Conservation (phyloP, 2,888 invertebrate genomes). For the Cryptocephalus moraei region DNA sequence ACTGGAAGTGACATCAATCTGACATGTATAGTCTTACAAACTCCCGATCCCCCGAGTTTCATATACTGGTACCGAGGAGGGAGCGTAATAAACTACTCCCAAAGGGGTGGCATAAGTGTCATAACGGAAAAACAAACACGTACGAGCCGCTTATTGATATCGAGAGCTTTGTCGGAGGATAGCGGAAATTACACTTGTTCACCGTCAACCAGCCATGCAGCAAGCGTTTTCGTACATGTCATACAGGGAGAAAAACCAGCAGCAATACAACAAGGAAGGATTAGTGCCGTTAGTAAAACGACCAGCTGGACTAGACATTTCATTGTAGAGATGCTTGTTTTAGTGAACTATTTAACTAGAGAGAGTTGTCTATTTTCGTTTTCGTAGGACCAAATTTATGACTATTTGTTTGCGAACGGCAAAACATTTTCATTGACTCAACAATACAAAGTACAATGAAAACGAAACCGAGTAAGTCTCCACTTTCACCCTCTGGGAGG, state of each 20-base stretch:
- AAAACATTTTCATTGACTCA: too few relatives aligned
- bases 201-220: slow-evolving; percentile 48
- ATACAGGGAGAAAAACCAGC: slow-evolving; percentile 43
- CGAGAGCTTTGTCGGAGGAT: slow-evolving; percentile 70
- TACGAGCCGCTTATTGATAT: slow-evolving; percentile 74
- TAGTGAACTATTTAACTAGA: too few relatives aligned
- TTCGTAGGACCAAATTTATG: too few relatives aligned
- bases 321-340: background rate
- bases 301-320: background rate
- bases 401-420: too few relatives aligned
- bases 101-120: slow-evolving; percentile 75
- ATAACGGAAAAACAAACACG: slow-evolving; percentile 78
- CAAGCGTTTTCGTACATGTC: slow-evolving; percentile 48
- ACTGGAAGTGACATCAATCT: slow-evolving; percentile 88
- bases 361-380: too few relatives aligned
- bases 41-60: slow-evolving; percentile 72
- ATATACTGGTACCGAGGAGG: slow-evolving; percentile 76
- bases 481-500: too few relatives aligned
- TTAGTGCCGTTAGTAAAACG: background rate
- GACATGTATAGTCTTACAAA: slow-evolving; percentile 76
- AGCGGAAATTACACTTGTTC: slow-evolving; percentile 86
- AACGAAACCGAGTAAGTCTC: too few relatives aligned
- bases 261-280: slow-evolving; percentile 36
- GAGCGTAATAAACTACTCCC: slow-evolving; percentile 75
- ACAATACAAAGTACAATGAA: too few relatives aligned